phyloP scores from a whole-genome alignment of 2,888 invertebrate species.

The Acholoe squamosa region DNA sequence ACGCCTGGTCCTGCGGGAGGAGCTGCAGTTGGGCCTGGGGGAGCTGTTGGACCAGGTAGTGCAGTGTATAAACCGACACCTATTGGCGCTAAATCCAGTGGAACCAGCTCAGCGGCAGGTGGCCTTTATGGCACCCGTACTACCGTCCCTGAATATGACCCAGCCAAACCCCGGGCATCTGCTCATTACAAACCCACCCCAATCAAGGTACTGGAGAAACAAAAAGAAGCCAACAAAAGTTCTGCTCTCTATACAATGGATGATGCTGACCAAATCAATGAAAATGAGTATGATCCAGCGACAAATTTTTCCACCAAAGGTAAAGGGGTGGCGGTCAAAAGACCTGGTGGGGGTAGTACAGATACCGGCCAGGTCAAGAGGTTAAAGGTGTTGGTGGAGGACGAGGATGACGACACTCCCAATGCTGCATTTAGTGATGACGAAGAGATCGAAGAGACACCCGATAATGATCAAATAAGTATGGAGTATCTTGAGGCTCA shows the following conservation, averaged over 20 bases:
- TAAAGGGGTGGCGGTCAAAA: background rate
- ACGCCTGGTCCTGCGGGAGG: background rate
- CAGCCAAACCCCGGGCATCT: background rate
- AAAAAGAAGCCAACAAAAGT: background rate
- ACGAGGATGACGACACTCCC: background rate
- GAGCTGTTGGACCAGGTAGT: background rate
- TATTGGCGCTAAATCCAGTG: background rate
- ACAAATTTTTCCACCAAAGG: constrained; percentile 64
- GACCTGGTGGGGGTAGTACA: background rate
- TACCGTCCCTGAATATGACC: constrained; percentile 29
- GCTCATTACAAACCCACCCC: constrained; percentile 70
- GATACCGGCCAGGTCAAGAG: background rate
- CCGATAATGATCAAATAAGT: background rate
- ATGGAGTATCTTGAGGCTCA: background rate
- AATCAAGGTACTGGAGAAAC: constrained; percentile 67
- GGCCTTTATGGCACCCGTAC: background rate
- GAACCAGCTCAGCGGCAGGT: background rate
- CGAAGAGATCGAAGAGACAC: constrained; percentile 44
- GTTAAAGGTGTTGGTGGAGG: background rate
- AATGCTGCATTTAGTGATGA: constrained; percentile 66
- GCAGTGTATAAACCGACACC: constrained; percentile 65
- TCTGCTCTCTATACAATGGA: background rate
- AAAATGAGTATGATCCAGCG: constrained; percentile 66
- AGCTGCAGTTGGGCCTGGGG: background rate
- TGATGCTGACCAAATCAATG: background rate